A percentile compares a stretch with the other conserved stretches of the same genome.
These are phyloP conservation scores for Linnaemya vulpina DNA, from an alignment of 2,888 invertebrate species.

Conservation along the genomic window DNA sequence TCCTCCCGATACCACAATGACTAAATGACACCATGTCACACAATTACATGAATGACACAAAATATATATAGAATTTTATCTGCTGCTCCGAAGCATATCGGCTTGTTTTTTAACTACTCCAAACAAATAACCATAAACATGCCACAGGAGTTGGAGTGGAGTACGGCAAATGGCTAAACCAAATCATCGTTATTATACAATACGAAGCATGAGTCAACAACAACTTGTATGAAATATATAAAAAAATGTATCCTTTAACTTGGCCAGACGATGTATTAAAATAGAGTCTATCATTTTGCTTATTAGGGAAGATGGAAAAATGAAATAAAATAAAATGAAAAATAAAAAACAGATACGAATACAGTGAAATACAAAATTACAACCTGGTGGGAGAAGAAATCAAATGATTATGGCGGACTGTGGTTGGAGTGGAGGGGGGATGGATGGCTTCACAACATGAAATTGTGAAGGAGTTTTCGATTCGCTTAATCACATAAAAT, in stretches of 20 bases:
- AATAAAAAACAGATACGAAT: no score
- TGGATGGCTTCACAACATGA: constrained; percentile 13
- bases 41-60: constrained; percentile 66
- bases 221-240: constrained; percentile 42
- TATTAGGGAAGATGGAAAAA: constrained; percentile 42
- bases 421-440: not conserved
- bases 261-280: constrained; percentile 43
- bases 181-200: constrained; percentile 7
- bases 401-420: constrained; percentile 28
- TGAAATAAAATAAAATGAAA: no score
- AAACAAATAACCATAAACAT: not conserved
- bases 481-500: constrained; percentile 26
- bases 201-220: constrained; percentile 47
- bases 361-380: constrained; percentile 6
- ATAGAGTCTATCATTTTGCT: constrained; percentile 68
- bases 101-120: not conserved
- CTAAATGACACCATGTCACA: constrained; percentile 64
- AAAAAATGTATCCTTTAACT: constrained; percentile 65
- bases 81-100: not conserved
- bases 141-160: not conserved
- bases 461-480: constrained; percentile 69
- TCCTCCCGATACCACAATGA: constrained; percentile 46
- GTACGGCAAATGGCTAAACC: constrained; percentile 23
- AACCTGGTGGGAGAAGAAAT: constrained; percentile 53
- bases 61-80: constrained; percentile 60